phyloP scores from a whole-genome alignment of 1,140 invertebrate species.

The Lysiphlebus fabarum region DNA sequence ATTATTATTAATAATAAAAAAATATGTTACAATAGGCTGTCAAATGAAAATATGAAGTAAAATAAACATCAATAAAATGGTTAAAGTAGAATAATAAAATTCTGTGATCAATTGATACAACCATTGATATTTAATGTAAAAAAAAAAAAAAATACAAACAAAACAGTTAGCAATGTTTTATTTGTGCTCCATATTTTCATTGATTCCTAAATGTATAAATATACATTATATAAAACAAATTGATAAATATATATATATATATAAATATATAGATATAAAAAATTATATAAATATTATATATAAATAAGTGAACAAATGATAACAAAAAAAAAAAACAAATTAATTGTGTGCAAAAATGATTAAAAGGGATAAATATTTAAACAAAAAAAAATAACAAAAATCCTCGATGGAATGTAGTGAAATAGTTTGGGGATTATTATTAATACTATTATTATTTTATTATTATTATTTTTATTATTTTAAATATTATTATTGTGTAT shows the following conservation, averaged over 20 bases:
- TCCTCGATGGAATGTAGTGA: constrained; percentile 41
- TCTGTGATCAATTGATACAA: constrained; percentile 9
- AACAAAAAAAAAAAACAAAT: too few relatives aligned
- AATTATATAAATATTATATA: too few relatives aligned
- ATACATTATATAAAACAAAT: constrained; percentile 5
- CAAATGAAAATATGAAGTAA: constrained; percentile 4
- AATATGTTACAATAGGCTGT: constrained; percentile 12
- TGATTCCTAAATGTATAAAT: constrained; percentile 4
- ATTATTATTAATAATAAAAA: constrained; percentile 41
- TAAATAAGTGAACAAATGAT: too few relatives aligned
- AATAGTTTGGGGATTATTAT: constrained; percentile 43
- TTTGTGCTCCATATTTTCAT: constrained; percentile 8
- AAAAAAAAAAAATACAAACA: not conserved
- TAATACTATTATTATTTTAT: not conserved
- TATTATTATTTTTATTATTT: constrained; percentile 1
- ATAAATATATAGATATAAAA: not conserved
- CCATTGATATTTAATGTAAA: not conserved
- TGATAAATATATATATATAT: constrained; percentile 5
- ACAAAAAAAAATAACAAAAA: constrained; percentile 25
- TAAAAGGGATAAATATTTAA: constrained; percentile 14
- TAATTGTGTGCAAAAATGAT: constrained; percentile 11
- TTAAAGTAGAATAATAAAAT: not conserved
- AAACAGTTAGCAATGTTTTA: constrained; percentile 1
- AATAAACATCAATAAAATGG: too few relatives aligned
- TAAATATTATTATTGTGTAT: constrained; percentile 10